phyloP scores from a whole-genome alignment of 2,797 vertebrate species.

The Thunnus albacares region DNA sequence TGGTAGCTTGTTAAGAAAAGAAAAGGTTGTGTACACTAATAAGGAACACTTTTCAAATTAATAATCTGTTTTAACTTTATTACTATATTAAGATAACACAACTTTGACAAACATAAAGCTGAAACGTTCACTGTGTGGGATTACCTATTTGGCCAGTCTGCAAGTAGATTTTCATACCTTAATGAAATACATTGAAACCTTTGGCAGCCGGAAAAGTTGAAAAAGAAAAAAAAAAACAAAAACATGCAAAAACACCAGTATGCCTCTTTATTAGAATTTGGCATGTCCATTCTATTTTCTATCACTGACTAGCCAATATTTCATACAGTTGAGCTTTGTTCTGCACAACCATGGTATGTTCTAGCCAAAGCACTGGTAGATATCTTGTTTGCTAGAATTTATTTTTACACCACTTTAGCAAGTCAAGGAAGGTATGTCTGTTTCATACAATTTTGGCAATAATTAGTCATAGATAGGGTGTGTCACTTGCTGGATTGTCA shows the following conservation, averaged over 20 bases:
- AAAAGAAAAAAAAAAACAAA: neutral
- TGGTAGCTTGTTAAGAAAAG: too few relatives aligned
- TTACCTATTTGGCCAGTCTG: neutral
- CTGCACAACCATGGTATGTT: neutral
- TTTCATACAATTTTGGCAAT: slow-evolving; percentile 11
- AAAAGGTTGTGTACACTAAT: too few relatives aligned
- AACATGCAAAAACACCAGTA: slow-evolving; percentile 14
- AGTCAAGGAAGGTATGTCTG: neutral
- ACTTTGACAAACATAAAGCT: neutral
- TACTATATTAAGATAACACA: neutral
- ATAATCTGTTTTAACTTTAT: neutral
- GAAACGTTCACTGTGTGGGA: neutral
- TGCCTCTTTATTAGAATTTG: slow-evolving; percentile 1
- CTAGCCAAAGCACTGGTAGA: slow-evolving; percentile 15
- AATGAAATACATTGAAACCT: neutral
- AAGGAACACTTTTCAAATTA: neutral
- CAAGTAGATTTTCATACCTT: neutral
- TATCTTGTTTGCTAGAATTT: slow-evolving; percentile 1
- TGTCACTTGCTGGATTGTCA: neutral
- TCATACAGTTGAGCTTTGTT: neutral
- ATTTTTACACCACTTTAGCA: slow-evolving; percentile 31
- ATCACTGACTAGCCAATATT: neutral
- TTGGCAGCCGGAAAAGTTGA: neutral
- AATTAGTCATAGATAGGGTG: neutral
- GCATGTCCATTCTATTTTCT: neutral